Evolutionary conservation across 2,888 invertebrate genomes (phyloP).

Genomic region (Sminthurinus aureus): DNA sequence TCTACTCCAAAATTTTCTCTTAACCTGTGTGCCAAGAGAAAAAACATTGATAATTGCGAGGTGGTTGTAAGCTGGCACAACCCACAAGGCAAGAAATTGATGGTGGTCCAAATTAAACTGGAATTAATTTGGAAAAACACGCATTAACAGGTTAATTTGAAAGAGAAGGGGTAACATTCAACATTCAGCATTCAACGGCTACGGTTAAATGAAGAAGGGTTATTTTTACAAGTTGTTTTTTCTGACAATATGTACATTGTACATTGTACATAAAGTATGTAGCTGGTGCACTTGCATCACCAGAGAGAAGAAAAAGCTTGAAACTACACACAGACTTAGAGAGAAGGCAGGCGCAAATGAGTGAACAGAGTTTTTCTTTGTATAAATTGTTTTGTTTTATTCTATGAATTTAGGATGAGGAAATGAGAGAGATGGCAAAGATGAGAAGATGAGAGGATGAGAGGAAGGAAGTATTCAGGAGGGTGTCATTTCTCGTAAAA

Average conservation of each 20-base stretch:
- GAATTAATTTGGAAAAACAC: too few species aligned
- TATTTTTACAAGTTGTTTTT: neutral
- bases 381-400: neutral
- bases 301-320: too few species aligned
- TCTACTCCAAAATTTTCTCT: too few species aligned
- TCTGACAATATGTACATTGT: neutral
- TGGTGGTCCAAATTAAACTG: too few species aligned
- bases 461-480: conserved; percentile 45
- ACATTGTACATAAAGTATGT: neutral
- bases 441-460: conserved; percentile 25
- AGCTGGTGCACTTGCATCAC: neutral
- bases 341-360: neutral
- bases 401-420: conserved; percentile 2
- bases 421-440: conserved; percentile 37
- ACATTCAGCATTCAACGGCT: too few species aligned
- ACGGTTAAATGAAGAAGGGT: neutral
- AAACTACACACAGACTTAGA: too few species aligned
- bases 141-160: too few species aligned
- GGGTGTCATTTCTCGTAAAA: conserved; percentile 49
- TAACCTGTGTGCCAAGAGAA: too few species aligned
- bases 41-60: too few species aligned
- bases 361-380: neutral
- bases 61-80: too few species aligned
- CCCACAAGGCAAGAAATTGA: too few species aligned
- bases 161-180: too few species aligned